Conservation (phyloP, 2,797 vertebrate species). For the Amphiprion clarkii region DNA sequence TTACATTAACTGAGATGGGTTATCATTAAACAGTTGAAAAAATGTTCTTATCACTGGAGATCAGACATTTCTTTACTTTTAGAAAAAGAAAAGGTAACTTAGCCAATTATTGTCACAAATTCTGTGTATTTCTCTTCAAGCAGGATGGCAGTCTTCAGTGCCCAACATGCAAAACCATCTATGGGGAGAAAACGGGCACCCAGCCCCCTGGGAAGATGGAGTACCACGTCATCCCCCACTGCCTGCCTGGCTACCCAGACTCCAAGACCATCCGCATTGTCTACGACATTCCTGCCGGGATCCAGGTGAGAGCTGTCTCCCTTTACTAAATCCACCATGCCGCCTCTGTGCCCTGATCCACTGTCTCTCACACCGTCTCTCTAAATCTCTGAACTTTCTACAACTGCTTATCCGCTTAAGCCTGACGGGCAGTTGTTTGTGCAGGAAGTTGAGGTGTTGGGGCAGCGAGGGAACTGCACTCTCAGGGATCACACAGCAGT, state of each 20-base stretch:
- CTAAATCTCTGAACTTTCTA: slow-evolving; percentile 36
- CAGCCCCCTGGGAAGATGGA: slow-evolving; percentile 98
- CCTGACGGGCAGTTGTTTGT: slow-evolving; percentile 26
- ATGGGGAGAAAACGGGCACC: slow-evolving; percentile 95
- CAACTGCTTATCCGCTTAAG: slow-evolving; percentile 56
- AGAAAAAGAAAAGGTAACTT: too few species aligned
- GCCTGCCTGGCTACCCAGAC: slow-evolving; percentile 91
- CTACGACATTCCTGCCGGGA: slow-evolving; percentile 95
- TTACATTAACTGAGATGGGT: too few species aligned
- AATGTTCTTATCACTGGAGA: too few species aligned
- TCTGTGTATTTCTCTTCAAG: slow-evolving; percentile 5
- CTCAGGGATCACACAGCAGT: slow-evolving; percentile 17
- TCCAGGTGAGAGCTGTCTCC: slow-evolving; percentile 87
- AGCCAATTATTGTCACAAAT: background rate
- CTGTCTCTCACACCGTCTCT: slow-evolving; percentile 23
- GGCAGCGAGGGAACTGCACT: slow-evolving; percentile 19
- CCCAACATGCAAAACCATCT: slow-evolving; percentile 96
- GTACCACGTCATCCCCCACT: slow-evolving; percentile 96
- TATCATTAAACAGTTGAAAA: too few species aligned
- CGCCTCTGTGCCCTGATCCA: slow-evolving; percentile 36
- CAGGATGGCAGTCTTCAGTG: slow-evolving; percentile 98
- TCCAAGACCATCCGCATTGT: slow-evolving; percentile 96
- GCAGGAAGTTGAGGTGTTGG: slow-evolving; percentile 35
- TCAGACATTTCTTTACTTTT: too few species aligned
- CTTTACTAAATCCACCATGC: slow-evolving; percentile 37